Percentiles rank a stretch among this genome's conserved stretches.
Conservation (phyloP, 1,140 invertebrate species). For the Drosophila pseudoananassae region DNA sequence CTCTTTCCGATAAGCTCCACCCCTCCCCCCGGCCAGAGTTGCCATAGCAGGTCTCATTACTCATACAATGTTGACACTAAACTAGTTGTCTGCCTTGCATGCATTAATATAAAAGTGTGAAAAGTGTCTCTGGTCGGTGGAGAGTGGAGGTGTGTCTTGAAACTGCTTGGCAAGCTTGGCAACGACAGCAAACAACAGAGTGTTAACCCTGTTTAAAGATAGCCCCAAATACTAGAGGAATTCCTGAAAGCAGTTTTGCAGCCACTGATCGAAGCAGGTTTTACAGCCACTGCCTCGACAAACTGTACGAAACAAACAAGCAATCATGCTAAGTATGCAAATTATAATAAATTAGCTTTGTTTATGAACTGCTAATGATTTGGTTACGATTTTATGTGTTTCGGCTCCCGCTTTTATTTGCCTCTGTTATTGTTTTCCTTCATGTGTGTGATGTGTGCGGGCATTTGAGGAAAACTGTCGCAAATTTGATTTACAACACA, state of each 20-base stretch:
- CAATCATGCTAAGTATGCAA: constrained; percentile 54
- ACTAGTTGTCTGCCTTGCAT: constrained; percentile 55
- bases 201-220: constrained; percentile 15
- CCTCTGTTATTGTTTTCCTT: constrained; percentile 19
- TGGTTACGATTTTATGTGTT: constrained; percentile 46
- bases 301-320: constrained; percentile 35
- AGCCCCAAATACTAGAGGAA: not conserved
- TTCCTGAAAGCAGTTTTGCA: not conserved
- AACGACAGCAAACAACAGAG: constrained; percentile 10
- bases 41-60: constrained; percentile 60
- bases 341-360: constrained; percentile 51
- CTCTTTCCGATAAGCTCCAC: constrained; percentile 1
- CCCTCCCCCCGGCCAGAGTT: constrained; percentile 5
- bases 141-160: constrained; percentile 1
- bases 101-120: constrained; percentile 49
- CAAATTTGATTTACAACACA: constrained; percentile 73
- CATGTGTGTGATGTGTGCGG: constrained; percentile 32
- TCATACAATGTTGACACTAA: constrained; percentile 78
- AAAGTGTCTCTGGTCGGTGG: constrained; percentile 15
- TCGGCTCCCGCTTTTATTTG: constrained; percentile 6
- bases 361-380: constrained; percentile 67
- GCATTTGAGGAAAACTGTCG: constrained; percentile 42
- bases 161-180: not conserved
- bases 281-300: constrained; percentile 1
- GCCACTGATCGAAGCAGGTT: not conserved